Evolutionary conservation across 2,888 invertebrate genomes (phyloP), one percentile per base, ranked within the genome.

Genomic region (Spatulosminthurus flaviceps): DNA sequence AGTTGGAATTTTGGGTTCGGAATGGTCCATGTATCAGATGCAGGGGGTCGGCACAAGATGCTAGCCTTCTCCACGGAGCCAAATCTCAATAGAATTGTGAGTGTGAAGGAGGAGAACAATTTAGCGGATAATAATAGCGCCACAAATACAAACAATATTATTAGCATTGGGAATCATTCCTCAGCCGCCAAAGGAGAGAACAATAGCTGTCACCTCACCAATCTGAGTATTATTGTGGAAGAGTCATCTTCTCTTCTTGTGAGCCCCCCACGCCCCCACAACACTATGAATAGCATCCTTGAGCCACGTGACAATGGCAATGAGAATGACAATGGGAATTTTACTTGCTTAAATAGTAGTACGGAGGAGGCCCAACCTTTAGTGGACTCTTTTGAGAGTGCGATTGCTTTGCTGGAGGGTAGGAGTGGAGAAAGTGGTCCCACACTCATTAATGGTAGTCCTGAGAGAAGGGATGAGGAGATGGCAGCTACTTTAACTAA

Each of bases 31-130:
- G 84, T 84, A 66, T 80, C 83, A 28, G 83, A 82, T 77, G 83
- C 81, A 69, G 84, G 82, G 80, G 84, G 84, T 76, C 83, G 83
- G 83, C 83, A 82, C 82, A 85, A 85, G 83, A 84, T 85, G 84
- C 84, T 85, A 81, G 84, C 84, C 82, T 85, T 85, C 82, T 81
- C 81, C 22, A 83, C 83, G 26, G 82, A 83, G 76, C 82, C 82
- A 21, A 82, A 82, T 78, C 77, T 81, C 66, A 84, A 82, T 76
- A 81, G 78, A 60, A 82, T 83, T 70, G 80, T 76, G 76, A 81
- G 41, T 34, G 61, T 76, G 24, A 79, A 79, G 41, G 75, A 79
- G 34, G 79, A 76, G 9, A 28, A 24, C 11, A 22, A 73, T 73
- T 60, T 60, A 28, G 16, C 43, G 26, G n/a, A n/a, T n/a, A n/a